phyloP scores from a whole-genome alignment of 2,888 invertebrate genomes.

The Caenorhabditis sulstoni region DNA sequence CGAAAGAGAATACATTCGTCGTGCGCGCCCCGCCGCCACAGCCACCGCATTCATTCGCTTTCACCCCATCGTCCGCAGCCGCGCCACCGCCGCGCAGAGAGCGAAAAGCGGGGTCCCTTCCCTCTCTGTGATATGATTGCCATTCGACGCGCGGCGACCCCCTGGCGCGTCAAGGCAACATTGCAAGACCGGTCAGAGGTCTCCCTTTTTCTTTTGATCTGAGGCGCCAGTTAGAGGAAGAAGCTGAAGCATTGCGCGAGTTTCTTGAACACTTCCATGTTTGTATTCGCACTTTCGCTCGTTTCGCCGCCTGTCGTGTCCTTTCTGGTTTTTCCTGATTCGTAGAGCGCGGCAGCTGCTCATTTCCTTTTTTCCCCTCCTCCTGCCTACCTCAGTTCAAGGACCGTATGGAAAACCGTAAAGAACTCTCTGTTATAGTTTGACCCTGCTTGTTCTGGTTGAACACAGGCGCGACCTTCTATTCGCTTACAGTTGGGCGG shows the following conservation, averaged over 20 bases:
- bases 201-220: constrained; percentile 21
- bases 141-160: constrained; percentile 52
- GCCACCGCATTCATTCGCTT: constrained; percentile 32
- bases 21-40: not conserved
- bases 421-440: not conserved
- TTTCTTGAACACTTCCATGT: constrained; percentile 39
- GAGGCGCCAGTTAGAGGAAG: constrained; percentile 30
- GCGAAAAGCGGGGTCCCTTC: constrained; percentile 15
- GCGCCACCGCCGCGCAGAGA: constrained; percentile 1
- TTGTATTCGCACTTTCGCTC: constrained; percentile 43
- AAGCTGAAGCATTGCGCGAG: constrained; percentile 19
- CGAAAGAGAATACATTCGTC: constrained; percentile 52
- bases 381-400: too few species aligned
- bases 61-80: constrained; percentile 25
- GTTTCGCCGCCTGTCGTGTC: too few species aligned
- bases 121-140: constrained; percentile 49
- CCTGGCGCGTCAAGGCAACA: constrained; percentile 53
- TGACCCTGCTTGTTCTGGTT: constrained; percentile 9
- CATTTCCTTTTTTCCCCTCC: not conserved
- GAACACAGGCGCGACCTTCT: constrained; percentile 11
- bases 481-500: constrained; percentile 40
- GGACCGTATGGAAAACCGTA: constrained; percentile 1
- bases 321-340: constrained; percentile 28
- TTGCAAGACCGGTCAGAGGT: constrained; percentile 61
- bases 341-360: not conserved